Evolutionary conservation across 1,140 invertebrate genomes (phyloP).

Genomic region (Heliothis virescens): DNA sequence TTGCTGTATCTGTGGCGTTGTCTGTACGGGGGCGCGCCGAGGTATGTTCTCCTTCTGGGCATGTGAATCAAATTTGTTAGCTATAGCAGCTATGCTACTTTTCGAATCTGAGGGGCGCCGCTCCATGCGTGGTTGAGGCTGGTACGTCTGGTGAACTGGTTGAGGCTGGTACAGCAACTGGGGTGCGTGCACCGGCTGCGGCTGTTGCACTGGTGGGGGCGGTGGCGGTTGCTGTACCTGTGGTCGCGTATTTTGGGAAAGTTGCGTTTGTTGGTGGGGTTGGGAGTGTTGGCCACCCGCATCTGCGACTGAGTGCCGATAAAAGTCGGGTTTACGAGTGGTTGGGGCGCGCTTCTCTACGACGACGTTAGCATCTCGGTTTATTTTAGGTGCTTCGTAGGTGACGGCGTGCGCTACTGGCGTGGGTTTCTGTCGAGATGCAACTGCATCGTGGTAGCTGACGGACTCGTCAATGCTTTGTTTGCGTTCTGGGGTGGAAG

Average conservation of each 20-base stretch:
- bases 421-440: constrained; percentile 65
- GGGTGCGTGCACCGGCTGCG: neutral
- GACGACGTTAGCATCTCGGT: constrained; percentile 58
- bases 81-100: constrained; percentile 76
- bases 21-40: constrained; percentile 59
- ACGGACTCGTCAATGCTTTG: constrained; percentile 68
- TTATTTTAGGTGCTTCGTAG: constrained; percentile 70
- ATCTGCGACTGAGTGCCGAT: constrained; percentile 75
- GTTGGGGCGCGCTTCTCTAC: constrained; percentile 67
- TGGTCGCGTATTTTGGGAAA: neutral
- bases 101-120: constrained; percentile 69
- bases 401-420: constrained; percentile 71
- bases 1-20: constrained; percentile 51
- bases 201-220: neutral
- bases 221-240: constrained; percentile 46
- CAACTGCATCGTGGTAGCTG: constrained; percentile 72
- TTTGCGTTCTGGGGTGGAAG: constrained; percentile 69
- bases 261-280: constrained; percentile 5
- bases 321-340: constrained; percentile 71
- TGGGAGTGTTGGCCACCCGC: constrained; percentile 39
- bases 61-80: constrained; percentile 76
- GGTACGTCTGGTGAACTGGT: constrained; percentile 19
- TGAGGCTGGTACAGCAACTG: constrained; percentile 12
- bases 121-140: constrained; percentile 47
- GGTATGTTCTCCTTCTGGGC: constrained; percentile 55